Base-by-base conservation (phyloP, 1,140 invertebrate species). In the Paracyclopina nana region DNA sequence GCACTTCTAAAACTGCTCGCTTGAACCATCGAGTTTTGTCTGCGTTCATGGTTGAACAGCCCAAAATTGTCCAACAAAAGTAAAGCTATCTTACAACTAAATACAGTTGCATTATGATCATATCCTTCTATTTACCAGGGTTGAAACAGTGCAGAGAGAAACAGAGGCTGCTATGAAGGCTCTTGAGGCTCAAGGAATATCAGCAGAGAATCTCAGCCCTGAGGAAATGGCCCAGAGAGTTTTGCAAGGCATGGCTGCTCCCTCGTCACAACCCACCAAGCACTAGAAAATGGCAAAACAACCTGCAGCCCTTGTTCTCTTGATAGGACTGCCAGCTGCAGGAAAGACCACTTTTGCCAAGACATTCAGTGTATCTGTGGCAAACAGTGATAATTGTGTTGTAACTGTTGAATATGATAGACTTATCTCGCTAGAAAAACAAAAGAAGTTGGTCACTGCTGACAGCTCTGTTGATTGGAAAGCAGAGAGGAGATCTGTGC, bases 61-160 rank as follows among this genome's bases (percentile, higher is more conserved):
- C 8, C 14, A 9, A 14, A 31, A 38, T 20, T 2, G 14, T 38
- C 34, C 34, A 8, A 2, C 34, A 2, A 38, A 38, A 38, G 29
- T 31, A 38, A 38, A 38, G 34, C 9, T 9, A n/a, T 38, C 34
- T 38, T 38, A n/a, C 34, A 38, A n/a, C n/a, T n/a, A n/a, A n/a
- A n/a, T n/a, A n/a, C n/a, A n/a, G n/a, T n/a, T n/a, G n/a, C n/a
- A n/a, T n/a, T n/a, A n/a, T n/a, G n/a, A n/a, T 28, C 14, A 28
- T 38, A 48, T 48, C 4, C 3, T 48, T 28, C 24, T 3, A 38
- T 16, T 4, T 38, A 16, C 14, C 12, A 44, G 42, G 24, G 24
- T 24, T 44, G 42, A 44, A 44, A 24, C 16, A 14, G 42, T 22
- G 16, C 42, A 44, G 24, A 44, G 24, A 44, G 42, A 44, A 24